phyloP scores from a whole-genome alignment of 1,140 invertebrate genomes.

The Conus ventricosus region DNA sequence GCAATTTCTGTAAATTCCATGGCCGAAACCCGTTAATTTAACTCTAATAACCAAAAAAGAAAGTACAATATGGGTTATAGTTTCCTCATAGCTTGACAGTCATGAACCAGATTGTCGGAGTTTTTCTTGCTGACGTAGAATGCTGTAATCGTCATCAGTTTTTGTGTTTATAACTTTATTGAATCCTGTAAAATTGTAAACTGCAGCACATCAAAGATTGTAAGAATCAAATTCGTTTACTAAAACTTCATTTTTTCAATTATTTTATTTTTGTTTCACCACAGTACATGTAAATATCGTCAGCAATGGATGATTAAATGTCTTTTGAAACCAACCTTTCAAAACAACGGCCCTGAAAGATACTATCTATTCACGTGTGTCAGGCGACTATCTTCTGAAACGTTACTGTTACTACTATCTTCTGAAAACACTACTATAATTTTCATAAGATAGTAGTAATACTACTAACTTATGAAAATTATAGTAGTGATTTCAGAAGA shows the following conservation, averaged over 20 bases:
- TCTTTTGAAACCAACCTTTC: no score
- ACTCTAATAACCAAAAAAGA: conserved; percentile 25
- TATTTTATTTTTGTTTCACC: no score
- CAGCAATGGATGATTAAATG: background rate
- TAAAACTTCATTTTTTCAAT: no score
- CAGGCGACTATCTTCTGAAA: no score
- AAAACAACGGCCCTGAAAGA: no score
- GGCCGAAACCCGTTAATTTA: background rate
- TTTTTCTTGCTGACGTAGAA: conserved; percentile 67
- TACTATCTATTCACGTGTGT: no score
- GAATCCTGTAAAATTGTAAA: background rate
- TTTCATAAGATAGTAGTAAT: no score
- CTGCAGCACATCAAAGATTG: no score
- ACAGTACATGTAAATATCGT: background rate
- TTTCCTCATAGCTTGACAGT: background rate
- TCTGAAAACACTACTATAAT: no score
- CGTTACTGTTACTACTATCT: no score
- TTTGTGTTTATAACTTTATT: conserved; percentile 35
- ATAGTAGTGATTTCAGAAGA: no score
- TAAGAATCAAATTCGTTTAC: background rate
- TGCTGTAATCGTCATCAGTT: conserved; percentile 62
- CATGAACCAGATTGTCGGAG: conserved; percentile 36
- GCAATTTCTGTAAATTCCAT: conserved; percentile 72
- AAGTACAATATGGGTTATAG: conserved; percentile 28
- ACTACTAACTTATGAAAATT: no score